These are phyloP conservation scores for Callochromis pleurospilus DNA, from an alignment of 2,113 vertebrate genomes.

Conservation along the genomic window DNA sequence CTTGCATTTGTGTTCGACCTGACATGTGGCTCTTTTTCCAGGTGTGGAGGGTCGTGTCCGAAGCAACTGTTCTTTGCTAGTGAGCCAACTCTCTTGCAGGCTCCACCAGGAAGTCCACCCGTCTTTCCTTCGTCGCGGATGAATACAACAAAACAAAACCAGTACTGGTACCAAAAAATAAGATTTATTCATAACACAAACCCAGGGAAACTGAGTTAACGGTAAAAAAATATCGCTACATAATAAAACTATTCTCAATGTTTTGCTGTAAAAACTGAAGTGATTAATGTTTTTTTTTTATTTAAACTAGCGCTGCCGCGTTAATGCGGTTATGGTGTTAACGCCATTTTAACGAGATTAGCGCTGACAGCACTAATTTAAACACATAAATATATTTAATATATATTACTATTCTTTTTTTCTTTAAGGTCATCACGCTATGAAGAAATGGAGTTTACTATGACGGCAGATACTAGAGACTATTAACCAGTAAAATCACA, in stretches of 20 bases:
- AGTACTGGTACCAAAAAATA: background rate
- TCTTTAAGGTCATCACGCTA: background rate
- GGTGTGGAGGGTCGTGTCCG: too few species aligned
- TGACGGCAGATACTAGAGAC: background rate
- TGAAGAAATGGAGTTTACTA: background rate
- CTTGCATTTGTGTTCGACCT: too few species aligned
- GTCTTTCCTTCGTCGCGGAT: accelerated
- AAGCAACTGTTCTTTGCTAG: too few species aligned
- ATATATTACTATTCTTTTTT: background rate
- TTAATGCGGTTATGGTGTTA: accelerated
- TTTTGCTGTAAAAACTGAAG: background rate
- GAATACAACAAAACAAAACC: background rate
- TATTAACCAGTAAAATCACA: background rate
- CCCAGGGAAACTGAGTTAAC: background rate
- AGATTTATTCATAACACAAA: background rate
- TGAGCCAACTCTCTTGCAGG: too few species aligned
- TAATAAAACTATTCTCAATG: background rate
- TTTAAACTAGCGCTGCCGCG: background rate
- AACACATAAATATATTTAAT: background rate
- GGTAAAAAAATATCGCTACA: background rate
- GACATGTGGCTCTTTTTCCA: too few species aligned
- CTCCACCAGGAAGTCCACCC: too few species aligned
- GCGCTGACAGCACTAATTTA: background rate
- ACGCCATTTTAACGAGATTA: background rate
- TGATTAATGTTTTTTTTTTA: background rate